Base-by-base conservation (phyloP, 1,140 invertebrate species). In the Coelopa frigida region DNA sequence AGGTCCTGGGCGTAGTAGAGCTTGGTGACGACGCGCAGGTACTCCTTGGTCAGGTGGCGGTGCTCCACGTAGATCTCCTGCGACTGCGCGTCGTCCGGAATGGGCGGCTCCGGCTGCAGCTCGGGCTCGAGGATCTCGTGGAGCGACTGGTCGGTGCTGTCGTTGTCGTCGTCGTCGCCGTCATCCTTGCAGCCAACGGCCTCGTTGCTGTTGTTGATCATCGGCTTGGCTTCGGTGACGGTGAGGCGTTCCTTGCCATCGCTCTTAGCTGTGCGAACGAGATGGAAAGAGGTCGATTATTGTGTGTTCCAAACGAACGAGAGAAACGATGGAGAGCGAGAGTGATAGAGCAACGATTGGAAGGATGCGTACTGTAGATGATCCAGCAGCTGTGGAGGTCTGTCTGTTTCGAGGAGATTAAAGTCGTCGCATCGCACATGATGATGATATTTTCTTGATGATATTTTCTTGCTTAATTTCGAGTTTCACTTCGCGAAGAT, bases 51-150 rank as follows among this genome's bases (percentile, higher is more conserved):
- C 51, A 91, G 76, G 61, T 82, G 76, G 56, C 87, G 87, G 64
- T 94, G 89, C 53, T 90, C 84, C 44, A 91, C 78, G 70, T 87
- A 94, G 46, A 94, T 87, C 45, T 81, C 70, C 56, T 85, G 76
- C 26, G 89, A 93, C 63, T 85, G 79, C 20, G 81, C 75, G 67
- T 84, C 85, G 44, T 76, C 78, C 41, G 80, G 75, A 70, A 89
- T 84, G 6, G 90, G 89, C 17, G 83, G 81, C 39, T 87, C 76
- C 1, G 91, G 90, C 56, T 87, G 75, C 35, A 89, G 72, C 48
- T 88, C 80, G 0, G 82, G 79, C 64, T 91, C 87, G 48, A 92
- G 68, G 53, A 87, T 77, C 57, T 83, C 77, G 61, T 83, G 80
- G 58, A 85, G 77, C 14, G 82, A 81, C 55, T 85, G 83, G 42